Conservation (phyloP, 1,140 invertebrate genomes). For the Eupristina koningsbergeri region DNA sequence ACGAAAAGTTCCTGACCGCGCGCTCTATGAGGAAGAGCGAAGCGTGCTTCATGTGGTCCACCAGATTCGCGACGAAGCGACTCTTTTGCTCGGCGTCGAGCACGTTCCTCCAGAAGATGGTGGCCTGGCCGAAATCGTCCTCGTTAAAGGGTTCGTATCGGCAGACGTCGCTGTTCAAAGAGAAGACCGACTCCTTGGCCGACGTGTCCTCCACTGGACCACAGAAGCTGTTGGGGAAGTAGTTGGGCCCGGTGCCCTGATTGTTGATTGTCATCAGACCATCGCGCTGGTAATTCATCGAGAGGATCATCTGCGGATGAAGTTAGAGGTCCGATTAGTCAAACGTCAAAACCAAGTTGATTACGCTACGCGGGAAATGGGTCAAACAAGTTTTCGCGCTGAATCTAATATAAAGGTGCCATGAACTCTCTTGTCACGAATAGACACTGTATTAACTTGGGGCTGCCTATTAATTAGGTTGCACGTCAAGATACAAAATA, state of each 20-base stretch:
- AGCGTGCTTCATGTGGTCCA: slow-evolving; percentile 82
- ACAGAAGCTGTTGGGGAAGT: slow-evolving; percentile 95
- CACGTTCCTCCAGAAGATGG: slow-evolving; percentile 86
- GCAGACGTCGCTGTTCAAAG: slow-evolving; percentile 77
- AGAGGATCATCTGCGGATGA: slow-evolving; percentile 60
- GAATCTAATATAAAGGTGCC: not conserved
- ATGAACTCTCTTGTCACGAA: not conserved
- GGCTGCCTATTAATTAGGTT: slow-evolving; percentile 20
- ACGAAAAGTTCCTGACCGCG: slow-evolving; percentile 83
- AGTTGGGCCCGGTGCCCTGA: slow-evolving; percentile 90
- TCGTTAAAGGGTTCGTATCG: slow-evolving; percentile 88
- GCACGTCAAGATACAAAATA: not conserved
- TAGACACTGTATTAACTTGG: not conserved
- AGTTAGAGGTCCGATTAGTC: not conserved
- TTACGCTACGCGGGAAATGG: not conserved
- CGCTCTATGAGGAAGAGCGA: slow-evolving; percentile 90
- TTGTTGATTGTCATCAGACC: slow-evolving; percentile 81
- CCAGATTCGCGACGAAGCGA: slow-evolving; percentile 87
- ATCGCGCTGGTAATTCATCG: slow-evolving; percentile 90
- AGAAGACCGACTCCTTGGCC: slow-evolving; percentile 69
- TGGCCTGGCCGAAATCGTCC: slow-evolving; percentile 92
- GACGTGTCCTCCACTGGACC: slow-evolving; percentile 79
- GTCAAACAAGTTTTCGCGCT: slow-evolving; percentile 24
- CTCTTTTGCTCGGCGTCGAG: slow-evolving; percentile 82
- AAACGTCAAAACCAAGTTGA: not conserved